Base-by-base conservation (phyloP, 2,113 vertebrate species). In the Vicugna pacos region DNA sequence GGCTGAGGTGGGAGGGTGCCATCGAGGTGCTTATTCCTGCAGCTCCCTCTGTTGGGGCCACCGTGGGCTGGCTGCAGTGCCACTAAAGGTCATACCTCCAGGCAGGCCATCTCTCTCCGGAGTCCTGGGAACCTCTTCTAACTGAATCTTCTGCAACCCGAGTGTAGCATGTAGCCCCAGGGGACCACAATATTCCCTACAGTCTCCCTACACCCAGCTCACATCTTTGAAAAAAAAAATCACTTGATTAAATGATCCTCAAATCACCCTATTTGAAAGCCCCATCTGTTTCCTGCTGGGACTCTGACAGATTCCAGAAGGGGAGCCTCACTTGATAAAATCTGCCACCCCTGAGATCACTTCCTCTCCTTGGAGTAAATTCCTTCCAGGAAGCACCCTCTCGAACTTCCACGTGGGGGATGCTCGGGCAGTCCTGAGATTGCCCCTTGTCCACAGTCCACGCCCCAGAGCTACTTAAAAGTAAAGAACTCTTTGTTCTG, bases 381-480 rank as follows among this genome's bases (percentile, higher is more conserved):
- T 72, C 64, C 50, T 87, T 81, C 38, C 30, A 56, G 48, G 38
- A 42, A 60, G 69, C 26, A 24, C 30, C 56, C 11, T 81, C 79
- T 56, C 70, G 48, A 54, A 72, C 11, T 14, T 42, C n/a, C 38
- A 35, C 13, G 0, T 1, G 48, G 67, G 60, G 64, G 32, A 54
- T 1, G 42, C 58, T 64, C n/a, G 24, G 38, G 35, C 48, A 3
- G 26, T 64, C 83, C 89, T 6, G 87, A 89, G 81, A 91, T 91
- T 30, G 80, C 64, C 26, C 62, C 85, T 30, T 56, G 60, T 83
- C 83, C 56, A 19, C 16, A 14, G 52, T 22, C 64, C 52, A 65
- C 46, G 87, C 58, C 60, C 86, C 84, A 70, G 88, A 85, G 94
- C 88, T 58, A 19, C 93, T 93, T 69, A 4, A 60, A 96, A 94